Percentiles rank a stretch among this genome's conserved stretches.
These are phyloP conservation scores for Dicaeum eximium DNA, from an alignment of 2,113 vertebrate species.

Conservation along the genomic window DNA sequence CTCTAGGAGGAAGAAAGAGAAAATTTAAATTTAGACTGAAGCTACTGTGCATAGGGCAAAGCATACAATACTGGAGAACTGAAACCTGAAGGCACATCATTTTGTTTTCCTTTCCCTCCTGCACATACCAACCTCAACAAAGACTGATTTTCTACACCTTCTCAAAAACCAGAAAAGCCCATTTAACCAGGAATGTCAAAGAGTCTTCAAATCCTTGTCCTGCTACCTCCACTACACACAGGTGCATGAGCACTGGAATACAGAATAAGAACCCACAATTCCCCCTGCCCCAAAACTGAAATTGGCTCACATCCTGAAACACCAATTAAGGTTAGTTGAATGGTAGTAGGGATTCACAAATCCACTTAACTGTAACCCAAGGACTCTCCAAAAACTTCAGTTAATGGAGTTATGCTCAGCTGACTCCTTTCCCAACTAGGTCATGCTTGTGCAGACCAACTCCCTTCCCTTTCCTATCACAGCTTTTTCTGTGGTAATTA, in stretches of 20 bases:
- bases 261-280: neutral
- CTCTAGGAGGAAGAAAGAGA: neutral
- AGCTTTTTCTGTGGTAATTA: neutral
- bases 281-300: fast-evolving
- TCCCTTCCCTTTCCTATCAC: constrained; percentile 30
- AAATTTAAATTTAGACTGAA: neutral
- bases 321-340: neutral
- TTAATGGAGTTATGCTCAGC: neutral
- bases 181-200: neutral
- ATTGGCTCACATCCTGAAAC: neutral
- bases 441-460: neutral
- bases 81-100: no score
- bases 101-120: neutral
- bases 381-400: neutral
- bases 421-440: neutral
- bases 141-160: neutral
- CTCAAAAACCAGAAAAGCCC: neutral
- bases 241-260: neutral
- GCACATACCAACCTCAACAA: neutral
- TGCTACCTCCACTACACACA: neutral
- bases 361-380: neutral
- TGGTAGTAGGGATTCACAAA: neutral
- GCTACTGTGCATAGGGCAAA: neutral
- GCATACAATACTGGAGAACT: no score
- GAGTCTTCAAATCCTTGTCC: neutral